phyloP scores from a whole-genome alignment of 2,113 vertebrate species.

The Nycticorax nycticorax region DNA sequence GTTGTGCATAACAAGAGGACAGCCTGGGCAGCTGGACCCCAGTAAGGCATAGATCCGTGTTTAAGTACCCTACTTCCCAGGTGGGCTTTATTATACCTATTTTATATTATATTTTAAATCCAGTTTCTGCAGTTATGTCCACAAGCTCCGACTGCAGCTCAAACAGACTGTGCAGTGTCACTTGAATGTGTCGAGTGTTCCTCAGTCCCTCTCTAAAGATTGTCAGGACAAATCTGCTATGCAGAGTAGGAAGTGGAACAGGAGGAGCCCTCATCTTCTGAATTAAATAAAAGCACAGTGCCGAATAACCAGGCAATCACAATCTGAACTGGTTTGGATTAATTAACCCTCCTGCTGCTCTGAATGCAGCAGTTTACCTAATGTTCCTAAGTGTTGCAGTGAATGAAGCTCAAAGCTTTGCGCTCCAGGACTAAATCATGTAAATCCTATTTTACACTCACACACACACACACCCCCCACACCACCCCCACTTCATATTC shows the following conservation, averaged over 20 bases:
- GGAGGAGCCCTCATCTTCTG: not conserved
- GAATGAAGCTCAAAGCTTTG: not conserved
- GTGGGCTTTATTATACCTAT: not conserved
- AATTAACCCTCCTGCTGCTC: not conserved
- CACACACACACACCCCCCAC: not conserved
- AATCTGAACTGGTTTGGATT: not conserved
- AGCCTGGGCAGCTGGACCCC: not conserved
- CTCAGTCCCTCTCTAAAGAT: not conserved
- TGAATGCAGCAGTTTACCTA: not conserved
- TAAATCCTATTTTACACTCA: not conserved
- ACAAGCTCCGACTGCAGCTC: not conserved
- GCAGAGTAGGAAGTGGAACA: not conserved
- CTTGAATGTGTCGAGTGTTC: accelerated
- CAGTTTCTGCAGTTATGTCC: not conserved
- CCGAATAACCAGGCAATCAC: not conserved
- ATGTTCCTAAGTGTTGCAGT: not conserved
- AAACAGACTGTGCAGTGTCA: not conserved
- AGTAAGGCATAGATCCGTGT: not conserved
- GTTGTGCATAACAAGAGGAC: not conserved
- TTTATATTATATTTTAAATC: not conserved
- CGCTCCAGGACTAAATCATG: not conserved
- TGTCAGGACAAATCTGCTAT: not conserved
- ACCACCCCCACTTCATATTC: not conserved
- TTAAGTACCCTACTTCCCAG: not conserved
- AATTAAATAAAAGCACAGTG: not conserved